Base-by-base conservation (phyloP, 2,888 invertebrate species). In the Blera fallax region DNA sequence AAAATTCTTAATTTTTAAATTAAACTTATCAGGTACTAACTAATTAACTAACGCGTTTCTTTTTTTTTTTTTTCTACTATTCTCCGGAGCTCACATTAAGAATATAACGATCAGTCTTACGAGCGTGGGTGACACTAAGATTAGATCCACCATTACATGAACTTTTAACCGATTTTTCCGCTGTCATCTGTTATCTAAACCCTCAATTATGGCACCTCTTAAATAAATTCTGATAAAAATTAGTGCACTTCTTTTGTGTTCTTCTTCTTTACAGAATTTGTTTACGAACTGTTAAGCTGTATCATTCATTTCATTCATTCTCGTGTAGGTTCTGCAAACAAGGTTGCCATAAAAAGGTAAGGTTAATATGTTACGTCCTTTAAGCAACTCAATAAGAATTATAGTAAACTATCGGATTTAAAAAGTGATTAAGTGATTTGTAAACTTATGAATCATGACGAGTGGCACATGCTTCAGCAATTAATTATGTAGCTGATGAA, bases 21-120 rank as follows among this genome's bases (percentile, higher is more conserved):
- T 67, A 40, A 54, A 62, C n/a, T 50, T 37, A 45, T 50, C 65
- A 79, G 65, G 72, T 65, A 72, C 72, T 7, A 64, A 48, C 2
- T 29, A 18, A 1, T 56, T 32, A 29, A 62, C 52, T 48, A 27
- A 50, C 3, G 5, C 3, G 16, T 45, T 45, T 16, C 2, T 3
- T 40, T 2, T 40, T 16, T 16, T 37, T 37, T 14, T 67, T 8
- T 14, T 24, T 24, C 24, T 27, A n/a, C 3, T 3, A n/a, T 43
- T 40, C 14, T 18, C 14, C 45, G 18, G 18, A 48, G 29, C 32
- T 62, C 43, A 29, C 62, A 70, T 43, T 60, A 8, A 7, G 10
- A 27, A 56, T 52, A 24, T 40, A 6, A 8, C 8, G 69, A 21
- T 78, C 69, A 70, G 77, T 69, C 77, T 78, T 77, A 62, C 24